phyloP scores from a whole-genome alignment of 2,888 invertebrate genomes.

The Aporophyla lueneburgensis region DNA sequence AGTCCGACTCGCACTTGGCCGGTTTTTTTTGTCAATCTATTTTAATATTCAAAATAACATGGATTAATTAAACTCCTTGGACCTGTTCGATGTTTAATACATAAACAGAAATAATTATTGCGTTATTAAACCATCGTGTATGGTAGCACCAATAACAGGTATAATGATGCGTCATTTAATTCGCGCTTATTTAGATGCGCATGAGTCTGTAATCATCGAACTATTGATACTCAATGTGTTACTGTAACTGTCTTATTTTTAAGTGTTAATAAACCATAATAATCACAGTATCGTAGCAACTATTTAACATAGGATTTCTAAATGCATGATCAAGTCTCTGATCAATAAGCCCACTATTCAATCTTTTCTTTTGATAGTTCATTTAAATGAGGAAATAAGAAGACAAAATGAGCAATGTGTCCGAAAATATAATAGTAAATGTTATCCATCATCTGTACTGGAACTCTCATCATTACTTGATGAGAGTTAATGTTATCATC shows the following conservation, averaged over 20 bases:
- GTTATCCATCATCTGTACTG: background rate
- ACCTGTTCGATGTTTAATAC: background rate
- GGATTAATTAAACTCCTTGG: background rate
- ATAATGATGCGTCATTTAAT: constrained; percentile 13
- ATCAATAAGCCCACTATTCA: no score
- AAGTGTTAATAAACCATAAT: background rate
- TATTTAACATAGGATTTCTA: background rate
- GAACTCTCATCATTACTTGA: no score
- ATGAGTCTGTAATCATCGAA: constrained; percentile 20
- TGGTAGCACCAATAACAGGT: constrained; percentile 3
- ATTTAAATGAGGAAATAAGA: background rate
- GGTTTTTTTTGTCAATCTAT: background rate
- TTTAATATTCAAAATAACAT: background rate
- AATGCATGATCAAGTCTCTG: background rate
- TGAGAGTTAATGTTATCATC: no score
- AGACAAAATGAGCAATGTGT: background rate
- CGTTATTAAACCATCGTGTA: background rate
- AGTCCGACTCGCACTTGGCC: no score
- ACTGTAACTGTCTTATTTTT: background rate
- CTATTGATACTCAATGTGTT: background rate
- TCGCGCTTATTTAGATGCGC: background rate
- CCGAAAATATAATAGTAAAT: background rate
- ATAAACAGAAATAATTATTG: background rate
- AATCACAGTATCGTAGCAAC: background rate
- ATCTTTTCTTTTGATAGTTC: background rate